phyloP scores from a whole-genome alignment of 1,140 invertebrate species.

The Dreissena rostriformis region DNA sequence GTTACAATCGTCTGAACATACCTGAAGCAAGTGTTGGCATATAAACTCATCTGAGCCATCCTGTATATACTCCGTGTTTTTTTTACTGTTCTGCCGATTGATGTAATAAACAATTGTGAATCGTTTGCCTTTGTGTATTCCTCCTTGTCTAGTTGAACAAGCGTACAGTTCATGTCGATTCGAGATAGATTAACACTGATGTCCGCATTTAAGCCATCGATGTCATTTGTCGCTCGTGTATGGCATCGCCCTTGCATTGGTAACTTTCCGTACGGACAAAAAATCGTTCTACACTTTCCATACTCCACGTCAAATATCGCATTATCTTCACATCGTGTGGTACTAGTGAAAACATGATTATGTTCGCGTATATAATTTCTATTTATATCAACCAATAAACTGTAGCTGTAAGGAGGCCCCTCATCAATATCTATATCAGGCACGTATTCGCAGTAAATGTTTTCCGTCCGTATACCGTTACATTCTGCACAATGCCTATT shows the following conservation, averaged over 20 bases:
- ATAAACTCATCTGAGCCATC: slow-evolving; percentile 29
- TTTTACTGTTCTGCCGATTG: neutral
- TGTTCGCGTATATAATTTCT: neutral
- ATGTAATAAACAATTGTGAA: slow-evolving; percentile 21
- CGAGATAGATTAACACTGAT: neutral
- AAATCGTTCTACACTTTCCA: slow-evolving; percentile 43
- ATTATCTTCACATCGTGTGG: slow-evolving; percentile 38
- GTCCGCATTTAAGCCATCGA: too few relatives aligned
- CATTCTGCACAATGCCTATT: slow-evolving; percentile 2
- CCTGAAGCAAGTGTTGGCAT: neutral
- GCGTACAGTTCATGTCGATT: neutral
- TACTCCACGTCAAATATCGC: slow-evolving; percentile 63
- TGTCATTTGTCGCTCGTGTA: too few relatives aligned
- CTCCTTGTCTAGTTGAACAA: neutral
- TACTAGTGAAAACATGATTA: too few relatives aligned
- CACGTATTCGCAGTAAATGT: neutral
- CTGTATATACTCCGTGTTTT: neutral
- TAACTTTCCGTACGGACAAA: slow-evolving; percentile 14
- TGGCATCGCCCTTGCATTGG: slow-evolving; percentile 26
- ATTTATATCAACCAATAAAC: slow-evolving; percentile 65
- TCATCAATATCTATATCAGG: neutral
- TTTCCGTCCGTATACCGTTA: neutral
- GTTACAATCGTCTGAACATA: too few relatives aligned
- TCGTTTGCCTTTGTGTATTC: slow-evolving; percentile 8
- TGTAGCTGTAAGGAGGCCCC: slow-evolving; percentile 55